Base-by-base conservation (phyloP, 2,113 vertebrate species). In the Sander vitreus region DNA sequence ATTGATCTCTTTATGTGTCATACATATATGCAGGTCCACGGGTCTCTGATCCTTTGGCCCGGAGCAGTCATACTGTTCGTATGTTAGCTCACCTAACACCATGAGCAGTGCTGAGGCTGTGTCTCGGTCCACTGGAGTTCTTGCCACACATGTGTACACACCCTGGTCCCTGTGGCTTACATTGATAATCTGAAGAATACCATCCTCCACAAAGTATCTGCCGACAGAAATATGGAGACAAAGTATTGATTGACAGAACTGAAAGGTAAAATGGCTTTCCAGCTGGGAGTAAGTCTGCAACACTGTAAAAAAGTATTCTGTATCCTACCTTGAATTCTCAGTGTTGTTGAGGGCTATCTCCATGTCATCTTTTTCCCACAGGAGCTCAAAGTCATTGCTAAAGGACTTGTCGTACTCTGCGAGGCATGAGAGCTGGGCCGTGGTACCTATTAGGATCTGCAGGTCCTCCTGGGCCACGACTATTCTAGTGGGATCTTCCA, bases 401-500 rank as follows among this genome's bases (percentile, higher is more conserved):
- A 98, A 96, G 89, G 97, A 96, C 54, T 94, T 83, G 86, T 99
- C 98, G 14, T 96, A 97, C 78, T 94, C 91, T 77, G 94, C 95
- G 62, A 95, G 95, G 83, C 98, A 99, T 64, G 93, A 96, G 89
- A 99, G 91, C 89, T 96, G 94, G 70, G 97, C 87, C 0, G 94
- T 90, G 64, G 95, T 96, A 1, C 95, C 96, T 73, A 92, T 95
- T 87, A 96, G 78, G 88, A 98, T 93, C 54, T 91, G 93, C 68
- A 96, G 94, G 87, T 95, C 95, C 92, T 94, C 94, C 0, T 97
- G 98, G 80, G 93, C 90, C 78, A 93, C 75, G 6, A 75, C 89
- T 63, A 98, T 94, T 87, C 93, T 95, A 5, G 98, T 99, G 73
- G 98, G 97, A 89, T 97, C 98, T 99, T 94, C 71, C 76, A 80